phyloP scores from a whole-genome alignment of 1,140 invertebrate genomes.

The Eupristina koningsbergeri region DNA sequence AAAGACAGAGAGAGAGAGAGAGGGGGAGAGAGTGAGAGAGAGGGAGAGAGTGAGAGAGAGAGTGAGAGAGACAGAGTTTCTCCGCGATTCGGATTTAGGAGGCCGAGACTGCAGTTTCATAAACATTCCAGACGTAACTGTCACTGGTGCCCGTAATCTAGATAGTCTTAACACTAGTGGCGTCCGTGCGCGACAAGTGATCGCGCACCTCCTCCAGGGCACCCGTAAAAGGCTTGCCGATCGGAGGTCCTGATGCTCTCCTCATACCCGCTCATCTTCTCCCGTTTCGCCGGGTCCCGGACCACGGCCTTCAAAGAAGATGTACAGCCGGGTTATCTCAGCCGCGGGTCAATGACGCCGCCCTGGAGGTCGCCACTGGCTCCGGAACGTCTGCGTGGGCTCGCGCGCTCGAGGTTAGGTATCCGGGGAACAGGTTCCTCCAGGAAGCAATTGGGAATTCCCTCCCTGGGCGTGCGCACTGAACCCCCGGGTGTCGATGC shows the following conservation, averaged over 20 bases:
- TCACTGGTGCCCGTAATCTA: neutral
- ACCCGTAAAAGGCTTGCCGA: neutral
- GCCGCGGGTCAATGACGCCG: neutral
- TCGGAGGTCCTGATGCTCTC: neutral
- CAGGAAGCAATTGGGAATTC: neutral
- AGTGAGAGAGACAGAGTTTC: neutral
- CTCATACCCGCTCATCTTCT: conserved; percentile 24
- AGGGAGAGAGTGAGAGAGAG: no score
- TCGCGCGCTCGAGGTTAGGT: conserved; percentile 4
- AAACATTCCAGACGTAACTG: neutral
- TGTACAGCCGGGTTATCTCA: conserved; percentile 7
- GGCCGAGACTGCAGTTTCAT: neutral
- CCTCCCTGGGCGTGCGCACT: neutral
- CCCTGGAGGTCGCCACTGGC: neutral
- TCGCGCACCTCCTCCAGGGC: neutral
- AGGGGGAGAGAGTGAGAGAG: no score
- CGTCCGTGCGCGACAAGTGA: neutral
- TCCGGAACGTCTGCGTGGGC: conserved; percentile 17
- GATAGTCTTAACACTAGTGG: neutral
- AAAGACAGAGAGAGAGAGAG: no score
- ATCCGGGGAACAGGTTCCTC: conserved; percentile 3
- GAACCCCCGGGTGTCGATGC: neutral
- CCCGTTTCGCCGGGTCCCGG: neutral
- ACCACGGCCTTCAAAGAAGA: neutral
- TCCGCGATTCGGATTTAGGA: neutral